A percentile compares a stretch with the other conserved stretches of the same genome.
These are phyloP conservation scores for Apocrypta bakeri DNA, from an alignment of 1,140 invertebrate species.

Conservation along the genomic window DNA sequence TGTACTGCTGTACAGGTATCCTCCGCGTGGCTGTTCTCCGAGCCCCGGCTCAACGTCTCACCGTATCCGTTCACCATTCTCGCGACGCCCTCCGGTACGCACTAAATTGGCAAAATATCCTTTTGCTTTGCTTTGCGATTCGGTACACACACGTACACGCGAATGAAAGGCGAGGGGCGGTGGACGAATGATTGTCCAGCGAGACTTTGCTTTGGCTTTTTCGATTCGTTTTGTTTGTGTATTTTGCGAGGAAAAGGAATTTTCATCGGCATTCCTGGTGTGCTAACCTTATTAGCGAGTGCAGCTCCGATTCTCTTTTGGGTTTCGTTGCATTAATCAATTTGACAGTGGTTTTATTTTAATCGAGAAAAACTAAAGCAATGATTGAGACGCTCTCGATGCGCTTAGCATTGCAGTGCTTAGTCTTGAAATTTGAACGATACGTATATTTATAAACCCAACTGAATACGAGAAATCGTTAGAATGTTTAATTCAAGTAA, in stretches of 20 bases:
- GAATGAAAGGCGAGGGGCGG: not conserved
- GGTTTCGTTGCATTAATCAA: no score
- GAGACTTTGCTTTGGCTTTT: not conserved
- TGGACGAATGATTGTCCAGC: constrained; percentile 11
- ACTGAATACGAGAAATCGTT: no score
- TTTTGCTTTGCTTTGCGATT: constrained; percentile 5
- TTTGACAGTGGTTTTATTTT: no score
- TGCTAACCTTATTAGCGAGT: no score
- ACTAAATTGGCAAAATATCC: not conserved
- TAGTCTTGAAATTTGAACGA: no score
- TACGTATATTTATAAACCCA: no score
- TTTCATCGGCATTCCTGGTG: no score
- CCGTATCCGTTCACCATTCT: constrained; percentile 69
- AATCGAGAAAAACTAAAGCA: no score
- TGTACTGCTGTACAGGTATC: constrained; percentile 52
- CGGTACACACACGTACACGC: not conserved
- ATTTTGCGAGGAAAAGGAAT: not conserved
- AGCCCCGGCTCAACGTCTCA: constrained; percentile 53
- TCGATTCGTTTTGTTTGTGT: not conserved
- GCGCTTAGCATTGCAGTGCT: no score
- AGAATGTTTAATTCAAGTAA: no score
- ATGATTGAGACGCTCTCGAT: no score
- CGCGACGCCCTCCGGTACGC: not conserved
- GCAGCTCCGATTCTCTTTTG: no score
- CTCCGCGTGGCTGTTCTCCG: constrained; percentile 50